Percentiles rank a stretch among this genome's conserved stretches.
Evolutionary conservation across 2,888 invertebrate species (phyloP).

Genomic region (Rhingia campestris): DNA sequence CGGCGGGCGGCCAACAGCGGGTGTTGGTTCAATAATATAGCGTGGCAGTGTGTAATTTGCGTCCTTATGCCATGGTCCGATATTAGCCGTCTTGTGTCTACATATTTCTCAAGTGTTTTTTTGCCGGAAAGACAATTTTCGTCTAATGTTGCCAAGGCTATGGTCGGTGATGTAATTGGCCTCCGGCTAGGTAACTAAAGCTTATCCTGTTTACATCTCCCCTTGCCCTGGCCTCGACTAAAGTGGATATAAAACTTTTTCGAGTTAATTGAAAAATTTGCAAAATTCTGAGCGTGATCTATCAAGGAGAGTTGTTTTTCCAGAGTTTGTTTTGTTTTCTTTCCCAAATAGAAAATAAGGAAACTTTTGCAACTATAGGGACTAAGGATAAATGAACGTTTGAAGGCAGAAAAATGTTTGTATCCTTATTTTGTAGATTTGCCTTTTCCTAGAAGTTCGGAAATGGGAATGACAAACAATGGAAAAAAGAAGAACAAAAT

Average conservation of each 20-base stretch:
- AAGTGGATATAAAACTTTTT: conserved; percentile 49
- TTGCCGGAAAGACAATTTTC: conserved; percentile 68
- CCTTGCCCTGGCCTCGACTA: background rate
- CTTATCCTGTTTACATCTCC: conserved; percentile 25
- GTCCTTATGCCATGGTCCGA: conserved; percentile 29
- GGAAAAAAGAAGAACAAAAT: background rate
- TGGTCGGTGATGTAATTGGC: conserved; percentile 62
- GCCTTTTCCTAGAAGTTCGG: background rate
- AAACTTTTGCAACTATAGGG: conserved; percentile 51
- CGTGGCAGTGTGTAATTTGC: conserved; percentile 44
- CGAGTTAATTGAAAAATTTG: conserved; percentile 71
- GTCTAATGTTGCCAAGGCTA: conserved; percentile 50
- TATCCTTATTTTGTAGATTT: background rate
- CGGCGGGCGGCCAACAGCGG: background rate
- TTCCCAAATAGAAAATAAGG: conserved; percentile 49
- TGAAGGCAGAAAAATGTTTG: conserved; percentile 17
- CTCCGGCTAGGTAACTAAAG: conserved; percentile 62
- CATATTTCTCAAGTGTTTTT: conserved; percentile 51
- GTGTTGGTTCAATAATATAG: conserved; percentile 24
- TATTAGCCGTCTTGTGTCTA: background rate
- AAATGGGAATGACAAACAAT: background rate
- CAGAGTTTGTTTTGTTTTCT: conserved; percentile 4
- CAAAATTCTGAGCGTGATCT: conserved; percentile 63
- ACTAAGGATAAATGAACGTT: conserved; percentile 39
- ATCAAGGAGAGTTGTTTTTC: conserved; percentile 31